These are phyloP conservation scores for Notamacropus eugenii DNA, from an alignment of 2,797 vertebrate species.

Conservation along the genomic window DNA sequence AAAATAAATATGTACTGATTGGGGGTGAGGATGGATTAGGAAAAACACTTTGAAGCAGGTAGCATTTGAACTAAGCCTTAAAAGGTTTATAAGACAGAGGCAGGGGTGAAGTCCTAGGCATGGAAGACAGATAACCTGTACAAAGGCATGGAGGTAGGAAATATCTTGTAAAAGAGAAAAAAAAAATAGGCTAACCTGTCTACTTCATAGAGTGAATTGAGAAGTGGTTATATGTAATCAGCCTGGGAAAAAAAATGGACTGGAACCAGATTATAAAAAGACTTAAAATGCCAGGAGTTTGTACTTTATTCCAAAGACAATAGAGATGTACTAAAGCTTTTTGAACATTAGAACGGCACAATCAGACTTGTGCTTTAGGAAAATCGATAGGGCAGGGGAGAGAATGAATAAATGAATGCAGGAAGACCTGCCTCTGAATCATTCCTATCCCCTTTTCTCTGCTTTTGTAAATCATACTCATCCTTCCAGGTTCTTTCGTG, in stretches of 20 bases:
- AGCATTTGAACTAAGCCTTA: background rate
- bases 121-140: background rate
- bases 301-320: background rate
- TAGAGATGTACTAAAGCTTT: background rate
- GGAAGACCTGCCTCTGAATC: background rate
- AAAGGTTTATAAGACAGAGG: background rate
- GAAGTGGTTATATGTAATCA: background rate
- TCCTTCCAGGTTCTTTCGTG: background rate
- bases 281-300: background rate
- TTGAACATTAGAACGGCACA: background rate
- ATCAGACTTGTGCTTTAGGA: background rate
- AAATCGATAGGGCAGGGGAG: background rate
- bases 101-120: background rate
- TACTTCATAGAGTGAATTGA: background rate
- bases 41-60: background rate
- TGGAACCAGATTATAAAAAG: background rate
- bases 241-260: background rate
- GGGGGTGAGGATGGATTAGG: background rate
- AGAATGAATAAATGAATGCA: background rate
- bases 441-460: background rate
- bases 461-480: background rate
- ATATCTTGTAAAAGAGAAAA: background rate
- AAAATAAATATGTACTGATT: background rate
- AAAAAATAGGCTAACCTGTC: background rate
- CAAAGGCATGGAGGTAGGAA: background rate